Conservation (phyloP, 2,113 vertebrate genomes). For the Sylvietta virens region DNA sequence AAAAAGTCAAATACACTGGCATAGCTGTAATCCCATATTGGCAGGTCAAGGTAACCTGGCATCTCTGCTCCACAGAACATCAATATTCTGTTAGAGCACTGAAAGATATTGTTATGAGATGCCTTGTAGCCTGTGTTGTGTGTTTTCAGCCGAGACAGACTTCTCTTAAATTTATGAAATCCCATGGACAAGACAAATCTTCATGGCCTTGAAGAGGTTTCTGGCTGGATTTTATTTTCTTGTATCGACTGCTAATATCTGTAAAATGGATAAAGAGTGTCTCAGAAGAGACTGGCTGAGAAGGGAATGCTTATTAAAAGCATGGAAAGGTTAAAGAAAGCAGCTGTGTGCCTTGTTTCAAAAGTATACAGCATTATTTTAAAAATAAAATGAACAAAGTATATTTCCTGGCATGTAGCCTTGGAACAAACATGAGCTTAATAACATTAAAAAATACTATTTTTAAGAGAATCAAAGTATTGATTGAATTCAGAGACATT, state of each 20-base stretch:
- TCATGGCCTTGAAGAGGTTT: background rate
- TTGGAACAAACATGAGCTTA: background rate
- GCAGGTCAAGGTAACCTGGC: background rate
- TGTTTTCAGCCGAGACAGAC: background rate
- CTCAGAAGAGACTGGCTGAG: background rate
- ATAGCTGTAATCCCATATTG: background rate
- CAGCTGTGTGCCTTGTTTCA: background rate
- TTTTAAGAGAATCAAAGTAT: background rate
- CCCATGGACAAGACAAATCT: background rate
- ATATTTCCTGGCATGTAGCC: background rate
- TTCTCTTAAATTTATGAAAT: background rate
- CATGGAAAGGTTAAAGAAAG: background rate
- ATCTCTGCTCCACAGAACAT: background rate
- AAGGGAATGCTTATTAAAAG: background rate
- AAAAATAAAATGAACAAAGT: background rate
- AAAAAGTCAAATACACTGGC: background rate
- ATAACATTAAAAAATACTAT: background rate
- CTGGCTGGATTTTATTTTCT: background rate
- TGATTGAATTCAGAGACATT: background rate
- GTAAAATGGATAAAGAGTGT: background rate
- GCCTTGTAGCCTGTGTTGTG: background rate
- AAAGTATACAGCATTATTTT: background rate
- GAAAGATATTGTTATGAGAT: background rate
- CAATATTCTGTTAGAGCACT: background rate
- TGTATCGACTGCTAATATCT: background rate